These are phyloP conservation scores for Zoanthus gigantus DNA, from an alignment of 92 coral and sea anemone genomes.

Conservation along the genomic window DNA sequence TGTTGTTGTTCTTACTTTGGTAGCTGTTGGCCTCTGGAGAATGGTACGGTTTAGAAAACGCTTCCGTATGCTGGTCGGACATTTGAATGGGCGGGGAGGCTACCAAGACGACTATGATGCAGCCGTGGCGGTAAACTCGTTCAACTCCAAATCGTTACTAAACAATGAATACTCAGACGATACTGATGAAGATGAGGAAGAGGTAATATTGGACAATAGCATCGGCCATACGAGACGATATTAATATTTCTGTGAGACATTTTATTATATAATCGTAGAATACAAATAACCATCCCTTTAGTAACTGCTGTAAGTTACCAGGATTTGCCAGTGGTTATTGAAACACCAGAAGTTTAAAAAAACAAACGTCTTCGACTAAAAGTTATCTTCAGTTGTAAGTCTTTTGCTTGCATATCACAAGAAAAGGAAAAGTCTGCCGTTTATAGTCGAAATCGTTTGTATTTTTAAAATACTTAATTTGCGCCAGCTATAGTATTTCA, in stretches of 20 bases:
- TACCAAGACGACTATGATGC: conserved; percentile 91
- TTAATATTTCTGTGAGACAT: not conserved
- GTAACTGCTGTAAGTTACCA: not conserved
- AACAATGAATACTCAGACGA: conserved; percentile 96
- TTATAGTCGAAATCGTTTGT: too few relatives aligned
- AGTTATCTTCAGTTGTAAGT: too few relatives aligned
- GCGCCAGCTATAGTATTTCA: too few relatives aligned
- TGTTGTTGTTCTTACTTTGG: conserved; percentile 63
- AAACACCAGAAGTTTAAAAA: too few relatives aligned
- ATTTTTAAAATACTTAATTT: too few relatives aligned
- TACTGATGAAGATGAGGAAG: conserved; percentile 97
- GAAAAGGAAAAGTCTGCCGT: too few relatives aligned
- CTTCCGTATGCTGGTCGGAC: conserved; percentile 65
- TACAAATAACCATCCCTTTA: not conserved
- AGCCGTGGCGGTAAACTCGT: conserved; percentile 84
- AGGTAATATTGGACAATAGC: conserved; percentile 74
- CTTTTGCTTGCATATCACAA: too few relatives aligned
- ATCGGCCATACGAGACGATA: conserved; percentile 48
- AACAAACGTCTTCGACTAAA: too few relatives aligned
- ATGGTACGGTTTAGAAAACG: conserved; percentile 72
- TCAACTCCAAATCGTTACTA: conserved; percentile 94
- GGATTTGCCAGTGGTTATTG: too few relatives aligned
- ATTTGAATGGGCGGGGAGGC: conserved; percentile 71
- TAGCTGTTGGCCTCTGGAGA: conserved; percentile 83
- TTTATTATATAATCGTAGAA: not conserved